phyloP scores from a whole-genome alignment of 2,797 vertebrate genomes.

The Atherinosoma microstoma region DNA sequence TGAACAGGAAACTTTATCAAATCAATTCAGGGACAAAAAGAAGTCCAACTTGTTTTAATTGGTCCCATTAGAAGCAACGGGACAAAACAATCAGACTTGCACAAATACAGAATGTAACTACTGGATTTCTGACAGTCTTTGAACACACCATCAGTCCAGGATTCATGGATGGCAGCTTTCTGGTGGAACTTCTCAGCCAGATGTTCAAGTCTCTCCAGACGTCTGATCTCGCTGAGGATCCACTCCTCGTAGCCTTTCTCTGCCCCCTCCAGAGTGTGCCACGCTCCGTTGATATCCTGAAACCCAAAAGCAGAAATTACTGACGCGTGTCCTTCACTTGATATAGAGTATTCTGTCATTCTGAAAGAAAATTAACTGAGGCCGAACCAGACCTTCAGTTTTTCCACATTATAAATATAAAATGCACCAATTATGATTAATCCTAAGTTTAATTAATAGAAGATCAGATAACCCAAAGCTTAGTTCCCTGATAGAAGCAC shows the following conservation, averaged over 20 bases:
- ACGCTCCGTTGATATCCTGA: conserved; percentile 92
- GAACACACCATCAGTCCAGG: conserved; percentile 90
- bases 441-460: too few relatives aligned
- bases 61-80: too few relatives aligned
- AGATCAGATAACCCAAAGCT: too few relatives aligned
- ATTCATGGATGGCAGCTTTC: conserved; percentile 93
- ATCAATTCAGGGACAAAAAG: too few relatives aligned
- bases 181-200: conserved; percentile 95
- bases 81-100: too few relatives aligned
- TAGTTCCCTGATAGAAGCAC: neutral
- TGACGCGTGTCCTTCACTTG: neutral
- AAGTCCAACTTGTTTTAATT: too few relatives aligned
- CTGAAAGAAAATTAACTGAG: neutral
- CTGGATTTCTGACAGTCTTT: neutral
- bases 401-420: too few relatives aligned
- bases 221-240: conserved; percentile 93
- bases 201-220: conserved; percentile 93
- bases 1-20: neutral
- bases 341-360: neutral
- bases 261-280: conserved; percentile 92
- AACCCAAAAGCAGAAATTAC: neutral
- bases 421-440: too few relatives aligned
- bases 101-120: neutral
- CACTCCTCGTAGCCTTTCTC: conserved; percentile 97
- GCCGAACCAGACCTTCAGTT: too few relatives aligned